These are phyloP conservation scores for Etia nguti DNA, from an alignment of 2,113 vertebrate species.

Conservation along the genomic window DNA sequence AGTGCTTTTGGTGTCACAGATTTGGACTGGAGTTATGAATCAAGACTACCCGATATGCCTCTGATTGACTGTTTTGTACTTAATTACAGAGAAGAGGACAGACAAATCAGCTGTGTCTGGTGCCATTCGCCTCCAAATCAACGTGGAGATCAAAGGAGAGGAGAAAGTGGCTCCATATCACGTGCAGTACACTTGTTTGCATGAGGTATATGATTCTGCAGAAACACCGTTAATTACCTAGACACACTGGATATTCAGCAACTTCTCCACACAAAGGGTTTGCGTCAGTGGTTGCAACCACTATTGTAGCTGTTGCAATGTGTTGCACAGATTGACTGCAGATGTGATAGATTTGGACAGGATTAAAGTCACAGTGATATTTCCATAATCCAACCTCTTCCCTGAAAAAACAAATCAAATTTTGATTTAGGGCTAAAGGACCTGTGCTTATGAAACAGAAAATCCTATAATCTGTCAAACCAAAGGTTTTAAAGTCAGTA, in stretches of 20 bases:
- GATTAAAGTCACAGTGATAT: background rate
- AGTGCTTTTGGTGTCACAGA: background rate
- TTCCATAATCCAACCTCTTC: background rate
- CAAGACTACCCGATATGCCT: background rate
- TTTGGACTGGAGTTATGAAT: constrained; percentile 4
- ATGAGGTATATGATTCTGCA: constrained; percentile 78
- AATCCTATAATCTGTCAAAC: background rate
- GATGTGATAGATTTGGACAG: background rate
- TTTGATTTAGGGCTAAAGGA: background rate
- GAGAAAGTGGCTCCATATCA: constrained; percentile 97
- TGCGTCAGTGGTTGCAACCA: background rate
- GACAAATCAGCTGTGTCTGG: constrained; percentile 97
- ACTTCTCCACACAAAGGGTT: background rate
- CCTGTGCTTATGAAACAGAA: background rate
- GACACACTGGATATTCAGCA: background rate
- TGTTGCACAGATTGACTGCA: background rate
- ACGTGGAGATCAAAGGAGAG: constrained; percentile 95
- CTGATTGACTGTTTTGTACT: constrained; percentile 27
- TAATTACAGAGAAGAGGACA: constrained; percentile 87
- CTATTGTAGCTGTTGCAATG: background rate
- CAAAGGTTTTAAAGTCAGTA: background rate
- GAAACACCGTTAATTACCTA: background rate
- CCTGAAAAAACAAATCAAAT: background rate
- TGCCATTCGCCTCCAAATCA: constrained; percentile 94
- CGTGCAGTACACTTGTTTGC: constrained; percentile 93